A percentile compares a stretch with the other conserved stretches of the same genome.
Conservation (phyloP, 1,140 invertebrate species). For the Brachionus calyciflorus region DNA sequence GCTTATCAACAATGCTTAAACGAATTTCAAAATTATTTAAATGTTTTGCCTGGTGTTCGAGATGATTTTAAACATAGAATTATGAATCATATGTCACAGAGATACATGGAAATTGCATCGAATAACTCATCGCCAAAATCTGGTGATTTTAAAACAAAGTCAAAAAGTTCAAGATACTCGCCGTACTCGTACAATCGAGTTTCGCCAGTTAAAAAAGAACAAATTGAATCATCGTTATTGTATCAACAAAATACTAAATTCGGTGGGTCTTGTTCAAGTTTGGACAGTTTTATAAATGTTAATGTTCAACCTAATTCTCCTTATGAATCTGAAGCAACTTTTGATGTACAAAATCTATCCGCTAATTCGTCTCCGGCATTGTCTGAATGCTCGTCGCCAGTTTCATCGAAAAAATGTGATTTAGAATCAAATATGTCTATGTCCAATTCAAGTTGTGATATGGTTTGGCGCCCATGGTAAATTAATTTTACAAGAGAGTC, state of each 20-base stretch:
- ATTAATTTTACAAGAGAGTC: background rate
- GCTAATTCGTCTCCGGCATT: constrained; percentile 6
- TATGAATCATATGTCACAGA: constrained; percentile 3
- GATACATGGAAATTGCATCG: constrained; percentile 1
- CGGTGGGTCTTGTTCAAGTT: constrained; percentile 16
- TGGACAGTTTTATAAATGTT: constrained; percentile 15
- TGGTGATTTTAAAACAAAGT: background rate
- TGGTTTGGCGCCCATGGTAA: constrained; percentile 29
- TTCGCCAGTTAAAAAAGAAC: background rate
- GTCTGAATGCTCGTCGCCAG: background rate
- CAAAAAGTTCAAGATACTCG: background rate
- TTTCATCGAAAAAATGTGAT: constrained; percentile 14
- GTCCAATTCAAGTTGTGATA: constrained; percentile 21
- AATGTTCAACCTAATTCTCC: constrained; percentile 1
- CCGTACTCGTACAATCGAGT: background rate
- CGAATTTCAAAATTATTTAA: constrained; percentile 45
- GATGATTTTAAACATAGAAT: constrained; percentile 21
- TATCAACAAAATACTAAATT: constrained; percentile 13
- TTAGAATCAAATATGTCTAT: background rate
- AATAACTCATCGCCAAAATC: background rate
- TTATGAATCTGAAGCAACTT: background rate
- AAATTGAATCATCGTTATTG: background rate
- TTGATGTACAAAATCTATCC: constrained; percentile 31
- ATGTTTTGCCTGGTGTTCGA: background rate
- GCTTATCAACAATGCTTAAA: constrained; percentile 26